These are phyloP conservation scores for Calliphora vomitoria DNA, from an alignment of 2,888 invertebrate species.

Conservation along the genomic window DNA sequence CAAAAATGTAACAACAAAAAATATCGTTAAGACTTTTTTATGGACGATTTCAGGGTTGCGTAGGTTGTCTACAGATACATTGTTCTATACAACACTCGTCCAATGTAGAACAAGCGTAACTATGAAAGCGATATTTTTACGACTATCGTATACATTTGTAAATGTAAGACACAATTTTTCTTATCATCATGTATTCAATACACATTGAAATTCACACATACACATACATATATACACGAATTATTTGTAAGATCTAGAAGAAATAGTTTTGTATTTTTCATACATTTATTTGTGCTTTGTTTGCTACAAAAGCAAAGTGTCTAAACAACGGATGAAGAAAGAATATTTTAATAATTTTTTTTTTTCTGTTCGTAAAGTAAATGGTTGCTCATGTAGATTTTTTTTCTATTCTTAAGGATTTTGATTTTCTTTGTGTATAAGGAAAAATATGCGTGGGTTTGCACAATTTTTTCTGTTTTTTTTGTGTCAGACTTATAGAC, in stretches of 20 bases:
- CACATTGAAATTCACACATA: not conserved
- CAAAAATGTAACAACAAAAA: not conserved
- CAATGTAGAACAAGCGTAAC: not conserved
- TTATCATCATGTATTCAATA: constrained; percentile 34
- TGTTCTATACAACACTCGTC: not conserved
- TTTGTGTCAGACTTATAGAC: not conserved
- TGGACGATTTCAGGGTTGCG: constrained; percentile 30
- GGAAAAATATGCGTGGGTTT: constrained; percentile 19
- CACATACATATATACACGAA: not conserved
- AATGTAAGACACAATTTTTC: not conserved
- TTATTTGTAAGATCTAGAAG: constrained; percentile 5
- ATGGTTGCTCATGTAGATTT: constrained; percentile 23
- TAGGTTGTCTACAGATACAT: constrained; percentile 27
- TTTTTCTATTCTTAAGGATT: constrained; percentile 18
- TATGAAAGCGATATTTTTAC: not conserved
- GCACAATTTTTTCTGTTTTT: not conserved
- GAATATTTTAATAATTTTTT: constrained; percentile 32
- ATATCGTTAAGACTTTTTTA: constrained; percentile 24
- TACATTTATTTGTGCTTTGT: constrained; percentile 14
- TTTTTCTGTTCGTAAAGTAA: constrained; percentile 51
- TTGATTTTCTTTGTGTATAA: constrained; percentile 9
- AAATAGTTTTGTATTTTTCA: constrained; percentile 10
- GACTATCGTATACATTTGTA: not conserved
- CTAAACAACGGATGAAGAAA: constrained; percentile 37
- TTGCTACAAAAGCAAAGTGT: not conserved